Conservation (phyloP, 2,797 vertebrate genomes). For the Limosa lapponica region DNA sequence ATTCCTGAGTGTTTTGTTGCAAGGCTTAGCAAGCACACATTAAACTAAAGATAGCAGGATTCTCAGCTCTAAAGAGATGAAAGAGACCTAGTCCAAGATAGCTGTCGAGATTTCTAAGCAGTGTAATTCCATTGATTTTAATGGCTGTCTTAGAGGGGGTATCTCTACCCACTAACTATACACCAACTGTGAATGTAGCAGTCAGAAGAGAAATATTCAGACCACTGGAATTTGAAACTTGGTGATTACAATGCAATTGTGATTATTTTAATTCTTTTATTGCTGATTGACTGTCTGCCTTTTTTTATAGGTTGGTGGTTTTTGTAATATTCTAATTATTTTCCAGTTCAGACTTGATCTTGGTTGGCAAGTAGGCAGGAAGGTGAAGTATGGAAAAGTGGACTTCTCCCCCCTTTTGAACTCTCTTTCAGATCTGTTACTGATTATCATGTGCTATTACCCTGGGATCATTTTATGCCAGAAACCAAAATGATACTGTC, state of each 20-base stretch:
- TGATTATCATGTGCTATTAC: not conserved
- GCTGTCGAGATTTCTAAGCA: not conserved
- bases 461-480: conserved; percentile 8
- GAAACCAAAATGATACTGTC: conserved; percentile 24
- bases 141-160: not conserved
- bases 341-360: not conserved
- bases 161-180: not conserved
- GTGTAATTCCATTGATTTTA: not conserved
- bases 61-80: not conserved
- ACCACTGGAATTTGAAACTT: not conserved
- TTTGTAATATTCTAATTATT: not conserved
- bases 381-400: not conserved
- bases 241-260: not conserved
- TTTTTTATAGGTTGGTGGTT: not conserved
- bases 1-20: not conserved
- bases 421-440: not conserved
- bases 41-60: not conserved
- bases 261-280: not conserved
- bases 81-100: not conserved
- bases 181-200: not conserved
- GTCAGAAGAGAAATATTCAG: not conserved
- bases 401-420: not conserved
- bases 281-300: not conserved
- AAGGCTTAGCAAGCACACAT: not conserved
- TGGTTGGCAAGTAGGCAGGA: not conserved